Base-by-base conservation (phyloP, 2,797 vertebrate genomes). In the Rhadinocentrus ornatus region DNA sequence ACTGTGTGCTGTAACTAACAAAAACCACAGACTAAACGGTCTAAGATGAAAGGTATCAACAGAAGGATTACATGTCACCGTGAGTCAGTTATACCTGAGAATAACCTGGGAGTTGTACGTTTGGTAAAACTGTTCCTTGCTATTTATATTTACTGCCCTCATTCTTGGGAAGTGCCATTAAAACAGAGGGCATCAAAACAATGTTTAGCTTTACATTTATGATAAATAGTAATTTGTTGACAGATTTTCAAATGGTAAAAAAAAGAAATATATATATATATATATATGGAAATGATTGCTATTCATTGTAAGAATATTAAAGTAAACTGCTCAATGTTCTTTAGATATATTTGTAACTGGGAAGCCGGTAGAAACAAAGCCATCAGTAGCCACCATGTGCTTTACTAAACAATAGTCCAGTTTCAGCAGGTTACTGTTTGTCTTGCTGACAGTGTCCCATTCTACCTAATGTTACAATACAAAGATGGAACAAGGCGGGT, bases 361-460 rank as follows among this genome's bases (percentile, higher is more conserved):
- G 57, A 82, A 67, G 76, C 32, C 16, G 10, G 20, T 26, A 50
- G 68, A 80, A 44, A 84, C 72, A 85, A 83, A 89, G 80, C 73
- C 84, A 93, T 91, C 88, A 86, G 81, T 70, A 62, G 66, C 58
- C 67, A 71, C 56, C 90, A 85, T 90, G 83, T 86, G 86, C 87
- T 86, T 78, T 61, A 56, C 34, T 37, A 72, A 78, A 92, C 90
- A 93, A 92, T 87, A 66, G 79, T 12, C n/a, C 46, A 69, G 78
- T 85, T 84, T 87, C 73, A 86, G 83, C 86, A 81, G 87, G 86
- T 90, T 91, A 90, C 88, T 89, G 87, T 91, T 88, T 85, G 86
- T 73, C 70, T 78, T 78, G 75, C 75, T 91, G 93, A 93, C 91
- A 92, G 77, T 39, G 66, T 70, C 79, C 68, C 74, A 75, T 84